Percentiles rank a stretch among this genome's conserved stretches.
These are phyloP conservation scores for Lithodes maja DNA, from an alignment of 2,888 invertebrate species.

Conservation along the genomic window DNA sequence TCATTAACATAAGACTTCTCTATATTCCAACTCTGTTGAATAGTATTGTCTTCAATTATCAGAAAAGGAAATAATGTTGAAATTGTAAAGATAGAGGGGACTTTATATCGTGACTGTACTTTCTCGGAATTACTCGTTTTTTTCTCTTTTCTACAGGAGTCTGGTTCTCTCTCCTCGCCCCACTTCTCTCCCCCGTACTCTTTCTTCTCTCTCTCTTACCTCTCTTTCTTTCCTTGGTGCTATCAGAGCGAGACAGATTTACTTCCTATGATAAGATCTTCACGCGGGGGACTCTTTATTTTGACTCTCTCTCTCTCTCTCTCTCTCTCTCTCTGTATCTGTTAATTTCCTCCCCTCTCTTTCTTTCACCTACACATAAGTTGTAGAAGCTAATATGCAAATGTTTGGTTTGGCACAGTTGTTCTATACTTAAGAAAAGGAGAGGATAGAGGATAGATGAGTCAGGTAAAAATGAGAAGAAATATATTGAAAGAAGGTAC, in stretches of 20 bases:
- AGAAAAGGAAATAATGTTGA: too few species aligned
- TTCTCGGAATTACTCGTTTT: too few species aligned
- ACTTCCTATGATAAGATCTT: neutral
- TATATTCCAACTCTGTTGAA: too few species aligned
- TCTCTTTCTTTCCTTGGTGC: neutral
- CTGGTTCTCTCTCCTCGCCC: too few species aligned
- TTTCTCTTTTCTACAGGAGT: too few species aligned
- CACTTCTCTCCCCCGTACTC: too few species aligned
- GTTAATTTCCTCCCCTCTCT: neutral
- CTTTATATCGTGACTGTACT: too few species aligned
- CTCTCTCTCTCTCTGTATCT: neutral
- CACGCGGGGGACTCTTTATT: neutral
- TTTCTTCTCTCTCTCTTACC: neutral
- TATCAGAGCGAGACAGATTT: slow-evolving; percentile 17
- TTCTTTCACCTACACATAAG: neutral
- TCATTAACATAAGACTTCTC: too few species aligned
- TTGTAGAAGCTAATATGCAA: too few species aligned
- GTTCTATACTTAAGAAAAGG: neutral
- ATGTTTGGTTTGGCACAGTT: too few species aligned
- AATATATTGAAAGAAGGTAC: neutral
- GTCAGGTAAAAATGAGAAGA: neutral
- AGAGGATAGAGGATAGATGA: neutral
- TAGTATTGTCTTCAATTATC: too few species aligned
- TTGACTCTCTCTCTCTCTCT: neutral
- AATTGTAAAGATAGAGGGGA: too few species aligned